A percentile compares a stretch with the other conserved stretches of the same genome.
phyloP scores from a whole-genome alignment of 2,888 invertebrate species.

The Griposia aprilina region DNA sequence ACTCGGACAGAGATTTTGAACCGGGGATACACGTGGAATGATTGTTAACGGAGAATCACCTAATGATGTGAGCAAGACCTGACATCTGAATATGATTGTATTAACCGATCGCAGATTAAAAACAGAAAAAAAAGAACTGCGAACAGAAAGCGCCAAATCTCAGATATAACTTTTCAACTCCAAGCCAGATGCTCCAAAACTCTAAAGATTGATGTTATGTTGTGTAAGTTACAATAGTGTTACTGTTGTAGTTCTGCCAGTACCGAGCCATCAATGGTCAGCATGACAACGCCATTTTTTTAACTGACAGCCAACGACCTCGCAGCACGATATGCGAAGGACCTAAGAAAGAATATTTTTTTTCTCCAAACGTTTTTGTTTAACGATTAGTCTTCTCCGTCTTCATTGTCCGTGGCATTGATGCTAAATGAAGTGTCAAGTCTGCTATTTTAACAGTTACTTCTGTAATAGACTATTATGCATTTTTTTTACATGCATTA shows the following conservation, averaged over 20 bases:
- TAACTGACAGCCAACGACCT: conserved; percentile 83
- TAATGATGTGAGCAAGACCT: background rate
- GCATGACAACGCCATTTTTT: conserved; percentile 79
- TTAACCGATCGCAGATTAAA: background rate
- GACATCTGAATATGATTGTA: background rate
- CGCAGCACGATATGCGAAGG: conserved; percentile 75
- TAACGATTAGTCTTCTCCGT: conserved; percentile 72
- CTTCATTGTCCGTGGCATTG: conserved; percentile 82
- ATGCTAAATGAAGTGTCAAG: conserved; percentile 85
- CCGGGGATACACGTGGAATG: background rate
- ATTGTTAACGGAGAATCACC: background rate
- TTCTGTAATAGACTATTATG: conserved; percentile 65
- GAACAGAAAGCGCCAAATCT: conserved; percentile 23
- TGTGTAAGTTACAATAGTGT: conserved; percentile 75
- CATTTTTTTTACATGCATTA: conserved; percentile 59
- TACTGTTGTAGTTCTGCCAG: conserved; percentile 80
- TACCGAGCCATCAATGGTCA: conserved; percentile 81
- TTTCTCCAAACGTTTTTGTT: conserved; percentile 73
- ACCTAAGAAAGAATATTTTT: conserved; percentile 70
- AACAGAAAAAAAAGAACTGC: background rate
- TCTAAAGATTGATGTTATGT: conserved; percentile 45
- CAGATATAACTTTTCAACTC: conserved; percentile 21
- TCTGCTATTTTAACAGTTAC: conserved; percentile 78
- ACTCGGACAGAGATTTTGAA: background rate
- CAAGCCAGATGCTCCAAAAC: conserved; percentile 20